Evolutionary conservation across 2,113 vertebrate genomes (phyloP).

Genomic region (Ranitomeya imitator): DNA sequence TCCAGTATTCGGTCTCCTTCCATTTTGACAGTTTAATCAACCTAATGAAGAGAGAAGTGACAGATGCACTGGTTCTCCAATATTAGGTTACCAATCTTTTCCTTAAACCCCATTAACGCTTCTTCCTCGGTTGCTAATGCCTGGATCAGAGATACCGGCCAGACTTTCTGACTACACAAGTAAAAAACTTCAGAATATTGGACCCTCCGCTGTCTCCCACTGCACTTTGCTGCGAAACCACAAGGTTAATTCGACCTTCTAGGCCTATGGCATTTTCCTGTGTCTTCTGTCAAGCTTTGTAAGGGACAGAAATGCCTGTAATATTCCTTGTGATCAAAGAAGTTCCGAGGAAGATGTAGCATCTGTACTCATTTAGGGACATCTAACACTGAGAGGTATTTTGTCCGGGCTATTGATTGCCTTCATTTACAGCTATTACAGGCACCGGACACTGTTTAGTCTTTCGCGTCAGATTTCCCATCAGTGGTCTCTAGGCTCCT

Average conservation of each 20-base stretch:
- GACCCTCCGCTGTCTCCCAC: constrained; percentile 72
- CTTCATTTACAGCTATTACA: constrained; percentile 78
- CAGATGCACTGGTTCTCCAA: constrained; percentile 70
- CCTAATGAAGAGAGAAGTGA: constrained; percentile 72
- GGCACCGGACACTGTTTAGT: constrained; percentile 70
- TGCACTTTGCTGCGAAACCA: constrained; percentile 81
- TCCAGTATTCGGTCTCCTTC: constrained; percentile 68
- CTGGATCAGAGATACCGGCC: constrained; percentile 77
- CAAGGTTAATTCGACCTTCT: constrained; percentile 83
- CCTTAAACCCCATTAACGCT: constrained; percentile 75
- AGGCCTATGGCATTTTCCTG: constrained; percentile 65
- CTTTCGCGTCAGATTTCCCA: constrained; percentile 70
- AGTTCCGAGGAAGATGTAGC: constrained; percentile 67
- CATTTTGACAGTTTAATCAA: constrained; percentile 74
- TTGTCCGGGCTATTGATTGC: constrained; percentile 76
- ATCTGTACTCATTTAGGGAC: constrained; percentile 77
- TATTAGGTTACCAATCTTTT: constrained; percentile 76
- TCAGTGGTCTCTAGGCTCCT: constrained; percentile 65
- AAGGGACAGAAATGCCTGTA: constrained; percentile 76
- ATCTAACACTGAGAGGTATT: constrained; percentile 74
- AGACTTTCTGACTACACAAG: constrained; percentile 84
- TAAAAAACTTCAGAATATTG: constrained; percentile 77
- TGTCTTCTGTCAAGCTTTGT: constrained; percentile 65
- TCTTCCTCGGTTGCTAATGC: constrained; percentile 76
- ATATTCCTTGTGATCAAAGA: constrained; percentile 76